Conservation (phyloP, 2,888 invertebrate species). For the Coenonympha arcania region DNA sequence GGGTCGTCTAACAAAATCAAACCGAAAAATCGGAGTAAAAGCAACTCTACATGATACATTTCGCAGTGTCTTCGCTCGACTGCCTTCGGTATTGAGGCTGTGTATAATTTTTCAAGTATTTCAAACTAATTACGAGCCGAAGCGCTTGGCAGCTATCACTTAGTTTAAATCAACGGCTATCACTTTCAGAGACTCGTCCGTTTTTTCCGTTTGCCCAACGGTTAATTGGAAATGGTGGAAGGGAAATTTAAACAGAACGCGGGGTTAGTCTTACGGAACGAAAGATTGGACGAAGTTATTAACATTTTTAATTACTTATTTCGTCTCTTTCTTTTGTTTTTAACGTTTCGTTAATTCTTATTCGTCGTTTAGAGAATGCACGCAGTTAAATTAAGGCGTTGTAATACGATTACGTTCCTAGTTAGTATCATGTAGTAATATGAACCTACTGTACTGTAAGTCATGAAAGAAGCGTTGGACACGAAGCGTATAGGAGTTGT, state of each 20-base stretch:
- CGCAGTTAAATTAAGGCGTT: too few relatives aligned
- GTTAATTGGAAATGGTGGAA: constrained; percentile 21
- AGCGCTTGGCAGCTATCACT: constrained; percentile 32
- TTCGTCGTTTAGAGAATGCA: too few relatives aligned
- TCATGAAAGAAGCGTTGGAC: too few relatives aligned
- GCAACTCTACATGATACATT: constrained; percentile 15
- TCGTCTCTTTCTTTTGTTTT: background rate
- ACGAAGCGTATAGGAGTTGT: too few relatives aligned
- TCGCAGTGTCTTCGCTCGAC: background rate
- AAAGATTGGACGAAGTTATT: background rate
- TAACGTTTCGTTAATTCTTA: too few relatives aligned
- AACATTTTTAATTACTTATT: background rate
- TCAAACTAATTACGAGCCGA: constrained; percentile 43
- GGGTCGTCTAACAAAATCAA: too few relatives aligned
- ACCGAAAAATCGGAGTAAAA: too few relatives aligned
- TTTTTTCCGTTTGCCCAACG: constrained; percentile 12
- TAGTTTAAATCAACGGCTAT: constrained; percentile 31
- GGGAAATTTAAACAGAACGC: background rate
- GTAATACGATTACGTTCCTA: too few relatives aligned
- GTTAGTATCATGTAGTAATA: too few relatives aligned
- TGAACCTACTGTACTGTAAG: too few relatives aligned
- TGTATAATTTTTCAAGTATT: constrained; percentile 50
- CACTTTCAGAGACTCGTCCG: constrained; percentile 20
- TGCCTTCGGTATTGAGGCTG: constrained; percentile 27
- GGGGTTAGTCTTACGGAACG: background rate